Evolutionary conservation across 1,140 invertebrate species (phyloP).

Genomic region (Platyscapa corneri): DNA sequence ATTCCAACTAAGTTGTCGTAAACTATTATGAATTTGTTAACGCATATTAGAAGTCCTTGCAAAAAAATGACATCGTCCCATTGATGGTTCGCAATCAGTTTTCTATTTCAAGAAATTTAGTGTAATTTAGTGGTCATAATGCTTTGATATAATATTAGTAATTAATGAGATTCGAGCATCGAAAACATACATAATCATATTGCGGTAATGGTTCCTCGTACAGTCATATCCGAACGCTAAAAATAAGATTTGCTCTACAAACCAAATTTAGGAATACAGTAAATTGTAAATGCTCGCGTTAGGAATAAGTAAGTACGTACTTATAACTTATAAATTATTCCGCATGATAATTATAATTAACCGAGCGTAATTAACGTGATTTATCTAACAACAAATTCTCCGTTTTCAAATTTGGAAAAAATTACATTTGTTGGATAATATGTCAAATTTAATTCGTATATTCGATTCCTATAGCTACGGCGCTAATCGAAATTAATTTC

Average conservation of each 20-base stretch:
- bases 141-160: background rate
- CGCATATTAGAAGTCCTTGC: no score
- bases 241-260: constrained; percentile 28
- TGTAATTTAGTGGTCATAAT: background rate
- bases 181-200: background rate
- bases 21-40: no score
- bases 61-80: no score
- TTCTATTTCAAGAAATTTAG: no score
- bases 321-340: constrained; percentile 1
- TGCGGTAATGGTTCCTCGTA: background rate
- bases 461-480: no score
- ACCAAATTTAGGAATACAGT: constrained; percentile 10
- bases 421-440: background rate
- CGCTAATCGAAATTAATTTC: background rate
- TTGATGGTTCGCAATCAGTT: no score
- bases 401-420: background rate
- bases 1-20: no score
- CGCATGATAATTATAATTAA: background rate
- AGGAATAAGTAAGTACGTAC: background rate
- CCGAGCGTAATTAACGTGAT: background rate
- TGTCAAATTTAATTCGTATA: background rate
- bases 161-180: background rate
- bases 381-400: background rate
- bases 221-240: background rate
- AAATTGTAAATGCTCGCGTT: background rate